A percentile compares a stretch with the other conserved stretches of the same genome.
phyloP scores from a whole-genome alignment of 2,797 vertebrate species.

The Artibeus lituratus region DNA sequence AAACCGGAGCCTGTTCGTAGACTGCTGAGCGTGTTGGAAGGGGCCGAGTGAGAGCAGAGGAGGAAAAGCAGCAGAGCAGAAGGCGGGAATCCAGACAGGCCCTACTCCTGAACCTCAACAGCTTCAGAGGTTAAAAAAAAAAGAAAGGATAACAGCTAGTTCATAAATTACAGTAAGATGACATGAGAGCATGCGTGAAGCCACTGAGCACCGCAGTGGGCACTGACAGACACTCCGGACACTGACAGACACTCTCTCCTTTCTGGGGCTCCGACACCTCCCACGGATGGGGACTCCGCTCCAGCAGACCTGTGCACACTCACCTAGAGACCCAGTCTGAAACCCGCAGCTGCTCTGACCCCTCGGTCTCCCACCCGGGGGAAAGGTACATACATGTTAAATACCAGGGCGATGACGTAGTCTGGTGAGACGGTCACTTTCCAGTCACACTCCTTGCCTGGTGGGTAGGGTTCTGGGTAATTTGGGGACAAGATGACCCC shows the following conservation, averaged over 20 bases:
- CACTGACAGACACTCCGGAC: accelerated
- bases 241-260: not conserved
- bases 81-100: too few relatives aligned
- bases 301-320: not conserved
- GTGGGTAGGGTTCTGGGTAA: slow-evolving; percentile 96
- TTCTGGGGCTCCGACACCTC: not conserved
- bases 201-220: not conserved
- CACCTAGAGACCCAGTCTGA: not conserved
- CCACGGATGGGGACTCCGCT: not conserved
- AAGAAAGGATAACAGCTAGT: not conserved
- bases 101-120: not conserved
- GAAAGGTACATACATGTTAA: slow-evolving; percentile 90
- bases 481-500: slow-evolving; percentile 97
- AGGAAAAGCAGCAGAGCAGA: not conserved
- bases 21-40: not conserved
- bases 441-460: slow-evolving; percentile 98
- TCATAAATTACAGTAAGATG: not conserved
- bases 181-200: not conserved
- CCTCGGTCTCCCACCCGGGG: slow-evolving; percentile 3
- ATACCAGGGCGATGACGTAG: slow-evolving; percentile 95
- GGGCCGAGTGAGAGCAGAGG: not conserved
- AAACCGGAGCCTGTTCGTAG: accelerated
- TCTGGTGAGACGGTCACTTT: slow-evolving; percentile 92
- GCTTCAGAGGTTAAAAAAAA: not conserved
- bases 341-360: not conserved